A percentile compares a stretch with the other conserved stretches of the same genome.
Evolutionary conservation across 2,113 vertebrate genomes (phyloP).

Genomic region (Channa argus): DNA sequence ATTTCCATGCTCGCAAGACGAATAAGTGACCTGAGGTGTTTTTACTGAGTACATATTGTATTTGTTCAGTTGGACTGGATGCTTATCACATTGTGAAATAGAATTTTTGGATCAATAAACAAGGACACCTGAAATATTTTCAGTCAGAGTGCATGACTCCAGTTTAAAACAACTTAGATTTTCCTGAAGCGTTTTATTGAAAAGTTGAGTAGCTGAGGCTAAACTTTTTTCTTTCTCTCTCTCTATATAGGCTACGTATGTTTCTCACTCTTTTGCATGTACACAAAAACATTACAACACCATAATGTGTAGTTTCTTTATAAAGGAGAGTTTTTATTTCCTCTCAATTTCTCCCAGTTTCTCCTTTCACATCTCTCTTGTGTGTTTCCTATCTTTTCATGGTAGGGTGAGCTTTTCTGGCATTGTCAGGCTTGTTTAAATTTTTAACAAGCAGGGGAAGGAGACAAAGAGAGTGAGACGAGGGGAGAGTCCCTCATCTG

Average conservation of each 20-base stretch:
- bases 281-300: constrained; percentile 13
- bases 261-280: not conserved
- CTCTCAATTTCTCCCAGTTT: constrained; percentile 51
- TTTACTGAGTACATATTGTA: constrained; percentile 25
- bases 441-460: constrained; percentile 72
- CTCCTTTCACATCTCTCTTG: constrained; percentile 62
- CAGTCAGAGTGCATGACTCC: not conserved
- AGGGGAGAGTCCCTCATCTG: constrained; percentile 57
- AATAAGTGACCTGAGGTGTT: constrained; percentile 11
- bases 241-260: not conserved
- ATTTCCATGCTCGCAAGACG: constrained; percentile 1
- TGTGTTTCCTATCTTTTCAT: constrained; percentile 72
- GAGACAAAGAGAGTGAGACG: constrained; percentile 72
- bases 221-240: not conserved
- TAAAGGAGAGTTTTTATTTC: constrained; percentile 2
- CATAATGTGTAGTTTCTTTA: constrained; percentile 37
- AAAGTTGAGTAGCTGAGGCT: constrained; percentile 16
- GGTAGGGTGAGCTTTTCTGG: constrained; percentile 77
- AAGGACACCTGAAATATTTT: constrained; percentile 15
- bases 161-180: constrained; percentile 20
- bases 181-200: constrained; percentile 24
- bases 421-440: constrained; percentile 81
- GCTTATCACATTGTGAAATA: constrained; percentile 64
- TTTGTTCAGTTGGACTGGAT: constrained; percentile 51
- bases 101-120: constrained; percentile 60